phyloP scores from a whole-genome alignment of 2,797 vertebrate genomes.

The Manis javanica region DNA sequence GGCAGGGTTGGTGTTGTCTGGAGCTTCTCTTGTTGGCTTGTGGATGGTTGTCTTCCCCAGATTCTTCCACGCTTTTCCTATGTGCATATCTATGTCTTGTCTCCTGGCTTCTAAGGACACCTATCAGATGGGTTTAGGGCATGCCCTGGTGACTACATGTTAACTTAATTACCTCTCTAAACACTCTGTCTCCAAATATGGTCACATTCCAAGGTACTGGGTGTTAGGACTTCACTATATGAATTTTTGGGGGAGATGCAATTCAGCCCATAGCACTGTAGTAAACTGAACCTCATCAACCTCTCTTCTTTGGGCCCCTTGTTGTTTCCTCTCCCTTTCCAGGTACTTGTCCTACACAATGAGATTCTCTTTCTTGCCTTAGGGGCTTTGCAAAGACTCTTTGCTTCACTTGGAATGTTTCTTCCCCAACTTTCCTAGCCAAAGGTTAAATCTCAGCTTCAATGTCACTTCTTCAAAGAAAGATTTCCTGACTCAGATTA shows the following conservation, averaged over 20 bases:
- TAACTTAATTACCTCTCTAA: neutral
- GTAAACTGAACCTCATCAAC: neutral
- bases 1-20: neutral
- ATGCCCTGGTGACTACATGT: neutral
- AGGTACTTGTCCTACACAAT: neutral
- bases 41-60: neutral
- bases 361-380: neutral
- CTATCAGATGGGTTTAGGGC: neutral
- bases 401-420: neutral
- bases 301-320: neutral
- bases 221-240: neutral
- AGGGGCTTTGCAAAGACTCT: neutral
- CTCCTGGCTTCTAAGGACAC: neutral
- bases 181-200: neutral
- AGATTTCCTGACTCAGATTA: constrained; percentile 19
- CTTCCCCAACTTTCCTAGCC: neutral
- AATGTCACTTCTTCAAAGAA: constrained; percentile 42
- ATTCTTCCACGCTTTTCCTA: neutral
- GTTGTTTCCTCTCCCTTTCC: neutral
- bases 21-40: neutral
- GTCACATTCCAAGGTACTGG: neutral
- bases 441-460: neutral
- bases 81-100: neutral
- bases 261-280: neutral
- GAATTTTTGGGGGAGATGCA: neutral